phyloP scores from a whole-genome alignment of 2,113 vertebrate genomes.

The Hydropotes inermis region DNA sequence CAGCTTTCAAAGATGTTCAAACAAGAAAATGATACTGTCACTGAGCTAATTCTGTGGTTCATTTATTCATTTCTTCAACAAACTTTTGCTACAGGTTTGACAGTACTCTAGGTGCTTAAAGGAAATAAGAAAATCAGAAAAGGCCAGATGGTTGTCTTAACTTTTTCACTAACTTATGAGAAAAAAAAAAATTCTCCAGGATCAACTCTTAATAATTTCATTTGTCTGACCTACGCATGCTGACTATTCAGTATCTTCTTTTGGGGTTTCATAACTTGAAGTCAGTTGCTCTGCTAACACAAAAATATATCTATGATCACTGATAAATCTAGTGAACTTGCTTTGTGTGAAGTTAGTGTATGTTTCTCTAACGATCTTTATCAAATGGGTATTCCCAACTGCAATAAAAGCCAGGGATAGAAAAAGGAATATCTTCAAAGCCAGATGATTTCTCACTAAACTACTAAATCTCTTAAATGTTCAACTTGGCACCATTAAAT shows the following conservation, averaged over 20 bases:
- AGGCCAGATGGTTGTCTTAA: background rate
- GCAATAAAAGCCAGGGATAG: background rate
- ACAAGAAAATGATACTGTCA: background rate
- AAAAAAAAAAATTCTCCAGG: background rate
- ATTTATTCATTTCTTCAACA: background rate
- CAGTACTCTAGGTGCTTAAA: background rate
- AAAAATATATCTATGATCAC: background rate
- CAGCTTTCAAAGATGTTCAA: background rate
- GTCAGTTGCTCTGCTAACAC: background rate
- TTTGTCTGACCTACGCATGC: background rate
- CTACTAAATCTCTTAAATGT: conserved; percentile 23
- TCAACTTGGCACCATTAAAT: conserved; percentile 33
- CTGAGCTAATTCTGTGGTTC: background rate
- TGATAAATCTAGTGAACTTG: background rate
- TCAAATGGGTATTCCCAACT: background rate
- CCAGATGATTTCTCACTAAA: conserved; percentile 11
- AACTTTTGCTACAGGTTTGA: background rate
- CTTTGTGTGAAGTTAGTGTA: background rate
- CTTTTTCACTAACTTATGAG: background rate
- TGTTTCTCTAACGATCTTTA: background rate
- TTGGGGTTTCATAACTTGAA: background rate
- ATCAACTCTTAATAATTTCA: background rate
- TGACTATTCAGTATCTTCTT: background rate
- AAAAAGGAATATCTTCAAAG: background rate
- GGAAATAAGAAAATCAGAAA: background rate